Conservation (phyloP, 2,888 invertebrate species). For the Cephus rjabovi region DNA sequence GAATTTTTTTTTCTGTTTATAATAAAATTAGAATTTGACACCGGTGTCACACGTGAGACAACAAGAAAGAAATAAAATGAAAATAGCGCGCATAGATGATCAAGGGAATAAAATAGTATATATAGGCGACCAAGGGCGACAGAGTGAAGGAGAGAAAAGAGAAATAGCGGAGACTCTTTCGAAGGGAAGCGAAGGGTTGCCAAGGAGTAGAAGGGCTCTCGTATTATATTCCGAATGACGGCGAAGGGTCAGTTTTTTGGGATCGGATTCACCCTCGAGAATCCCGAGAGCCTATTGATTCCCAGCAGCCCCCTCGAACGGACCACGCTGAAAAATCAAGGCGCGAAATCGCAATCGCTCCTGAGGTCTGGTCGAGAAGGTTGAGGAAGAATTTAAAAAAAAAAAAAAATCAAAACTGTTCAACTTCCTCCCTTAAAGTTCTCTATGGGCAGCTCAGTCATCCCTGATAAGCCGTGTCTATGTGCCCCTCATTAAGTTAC, state of each 20-base stretch:
- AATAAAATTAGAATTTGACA: neutral
- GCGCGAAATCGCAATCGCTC: conserved; percentile 43
- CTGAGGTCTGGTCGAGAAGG: conserved; percentile 35
- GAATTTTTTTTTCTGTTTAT: too few species aligned
- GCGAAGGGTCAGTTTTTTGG: neutral
- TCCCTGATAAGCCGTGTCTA: neutral
- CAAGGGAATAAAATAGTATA: too few species aligned
- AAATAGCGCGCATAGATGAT: neutral
- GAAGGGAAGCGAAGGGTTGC: neutral
- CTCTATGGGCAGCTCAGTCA: neutral
- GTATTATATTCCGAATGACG: neutral
- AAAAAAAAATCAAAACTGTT: conserved; percentile 22
- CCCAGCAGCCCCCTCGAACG: conserved; percentile 24
- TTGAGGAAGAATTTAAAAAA: conserved; percentile 37
- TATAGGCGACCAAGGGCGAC: too few species aligned
- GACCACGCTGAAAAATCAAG: conserved; percentile 40
- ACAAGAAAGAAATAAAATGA: neutral
- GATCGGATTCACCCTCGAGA: neutral
- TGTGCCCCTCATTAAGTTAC: neutral
- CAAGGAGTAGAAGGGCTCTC: neutral
- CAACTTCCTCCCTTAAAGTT: neutral
- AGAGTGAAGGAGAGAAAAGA: neutral
- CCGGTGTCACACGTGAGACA: neutral
- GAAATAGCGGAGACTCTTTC: neutral
- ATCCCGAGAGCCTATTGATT: neutral